Base-by-base conservation (phyloP, 2,797 vertebrate species). In the Acanthurus lineatus region DNA sequence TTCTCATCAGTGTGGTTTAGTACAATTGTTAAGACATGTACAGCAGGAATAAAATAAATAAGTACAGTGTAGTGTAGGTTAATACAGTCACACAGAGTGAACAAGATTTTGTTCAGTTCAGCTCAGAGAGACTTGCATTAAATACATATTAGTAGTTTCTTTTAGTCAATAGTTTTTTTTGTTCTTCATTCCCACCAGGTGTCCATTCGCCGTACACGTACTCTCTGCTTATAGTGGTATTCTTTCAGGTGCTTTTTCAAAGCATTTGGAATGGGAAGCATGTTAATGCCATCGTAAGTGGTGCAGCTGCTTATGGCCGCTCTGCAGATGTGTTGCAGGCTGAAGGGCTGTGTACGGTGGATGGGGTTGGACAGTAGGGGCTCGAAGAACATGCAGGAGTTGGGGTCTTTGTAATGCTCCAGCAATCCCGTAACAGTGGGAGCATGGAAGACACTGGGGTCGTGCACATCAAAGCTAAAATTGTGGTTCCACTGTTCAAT, bases 401-500 rank as follows among this genome's bases (percentile, higher is more conserved):
- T 97, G 42, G 96, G 96, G 83, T 97, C 96, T 76, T 96, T 97
- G 91, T 97, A 97, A 86, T 97, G 96, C 80, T 96, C 95, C 47
- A 97, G 89, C 20, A 97, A 80, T 0, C 95, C 95, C 0, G 94
- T 96, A 14, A 97, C 95, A 0, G 96, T 96, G 65, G 96, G 90
- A 0, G 96, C 96, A 0, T 96, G 96, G 88, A 97, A 97, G 77
- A 96, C 96, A 8, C 96, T 96, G 57, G 96, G 96, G 88, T 97
- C 96, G 9, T 96, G 96, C 20, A 96, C 96, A 2, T 96, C 96
- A 0, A 97, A 97, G 92, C 96, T 97, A 72, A 97, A 97, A 47
- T 96, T 96, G 92, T 96, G 96, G 84, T 97, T 97, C 96, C 96
- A 96, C 89, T 97, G 96, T 85, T 97, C 96, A 0, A 97, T 96